A percentile compares a stretch with the other conserved stretches of the same genome.
Conservation (phyloP, 2,888 invertebrate genomes). For the Willowsia nigromaculata region DNA sequence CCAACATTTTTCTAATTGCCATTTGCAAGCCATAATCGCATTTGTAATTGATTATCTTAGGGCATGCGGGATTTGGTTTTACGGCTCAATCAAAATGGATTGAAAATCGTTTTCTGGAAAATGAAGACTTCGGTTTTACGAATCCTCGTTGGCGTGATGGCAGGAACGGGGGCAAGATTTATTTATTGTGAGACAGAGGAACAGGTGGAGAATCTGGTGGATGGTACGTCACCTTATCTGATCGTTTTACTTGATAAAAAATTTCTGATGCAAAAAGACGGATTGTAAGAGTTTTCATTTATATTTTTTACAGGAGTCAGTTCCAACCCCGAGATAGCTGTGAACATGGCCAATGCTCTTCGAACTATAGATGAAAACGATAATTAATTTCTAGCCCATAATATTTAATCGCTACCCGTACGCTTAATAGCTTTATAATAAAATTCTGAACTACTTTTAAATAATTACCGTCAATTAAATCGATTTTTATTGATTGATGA, state of each 20-base stretch:
- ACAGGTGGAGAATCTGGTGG: constrained; percentile 85
- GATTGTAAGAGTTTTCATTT: no score
- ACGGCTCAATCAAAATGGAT: constrained; percentile 72
- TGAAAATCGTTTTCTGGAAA: constrained; percentile 75
- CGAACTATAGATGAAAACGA: no score
- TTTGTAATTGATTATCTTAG: constrained; percentile 42
- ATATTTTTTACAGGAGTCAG: no score
- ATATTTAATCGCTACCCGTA: no score
- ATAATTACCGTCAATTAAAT: neutral
- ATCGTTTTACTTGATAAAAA: no score
- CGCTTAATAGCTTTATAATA: no score
- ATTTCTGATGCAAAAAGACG: no score
- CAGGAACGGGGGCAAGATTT: constrained; percentile 81
- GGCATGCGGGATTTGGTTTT: constrained; percentile 76
- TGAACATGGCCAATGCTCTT: no score
- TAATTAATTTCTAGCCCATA: no score
- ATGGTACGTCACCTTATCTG: constrained; percentile 81
- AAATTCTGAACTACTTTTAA: no score
- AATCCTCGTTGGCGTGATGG: constrained; percentile 74
- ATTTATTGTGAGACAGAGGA: constrained; percentile 84
- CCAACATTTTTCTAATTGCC: neutral
- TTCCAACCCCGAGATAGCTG: no score
- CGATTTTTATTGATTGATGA: neutral
- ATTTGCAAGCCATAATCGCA: neutral
- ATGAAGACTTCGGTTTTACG: constrained; percentile 76